Conservation (phyloP, 1,140 invertebrate genomes). For the Diuraphis noxia region DNA sequence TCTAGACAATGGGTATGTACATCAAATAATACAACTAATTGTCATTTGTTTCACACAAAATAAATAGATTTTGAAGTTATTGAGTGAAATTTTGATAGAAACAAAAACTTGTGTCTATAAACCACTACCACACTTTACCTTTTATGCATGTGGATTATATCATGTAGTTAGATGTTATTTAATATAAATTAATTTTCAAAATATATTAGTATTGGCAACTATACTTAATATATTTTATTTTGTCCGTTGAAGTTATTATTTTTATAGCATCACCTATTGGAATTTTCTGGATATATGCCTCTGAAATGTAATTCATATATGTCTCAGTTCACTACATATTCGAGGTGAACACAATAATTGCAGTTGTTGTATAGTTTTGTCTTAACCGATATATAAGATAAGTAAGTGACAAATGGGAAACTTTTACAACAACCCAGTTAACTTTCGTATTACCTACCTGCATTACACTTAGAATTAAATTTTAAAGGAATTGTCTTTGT, state of each 20-base stretch:
- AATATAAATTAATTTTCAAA: background rate
- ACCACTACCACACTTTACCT: background rate
- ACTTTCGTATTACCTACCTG: background rate
- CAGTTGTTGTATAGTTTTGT: background rate
- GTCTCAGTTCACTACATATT: background rate
- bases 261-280: background rate
- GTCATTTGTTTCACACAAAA: background rate
- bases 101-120: background rate
- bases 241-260: background rate
- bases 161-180: background rate
- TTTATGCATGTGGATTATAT: too few relatives aligned
- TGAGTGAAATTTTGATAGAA: background rate
- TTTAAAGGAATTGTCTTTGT: conserved; percentile 1
- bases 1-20: background rate
- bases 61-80: background rate
- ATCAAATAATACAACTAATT: background rate
- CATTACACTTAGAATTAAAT: background rate
- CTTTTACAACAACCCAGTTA: conserved; percentile 11
- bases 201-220: background rate
- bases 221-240: background rate
- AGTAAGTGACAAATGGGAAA: conserved; percentile 28
- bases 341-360: background rate
- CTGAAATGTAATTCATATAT: background rate
- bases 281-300: background rate
- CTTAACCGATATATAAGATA: background rate